Base-by-base conservation (phyloP, 1,140 invertebrate genomes). In the Drosophila tsacasi region DNA sequence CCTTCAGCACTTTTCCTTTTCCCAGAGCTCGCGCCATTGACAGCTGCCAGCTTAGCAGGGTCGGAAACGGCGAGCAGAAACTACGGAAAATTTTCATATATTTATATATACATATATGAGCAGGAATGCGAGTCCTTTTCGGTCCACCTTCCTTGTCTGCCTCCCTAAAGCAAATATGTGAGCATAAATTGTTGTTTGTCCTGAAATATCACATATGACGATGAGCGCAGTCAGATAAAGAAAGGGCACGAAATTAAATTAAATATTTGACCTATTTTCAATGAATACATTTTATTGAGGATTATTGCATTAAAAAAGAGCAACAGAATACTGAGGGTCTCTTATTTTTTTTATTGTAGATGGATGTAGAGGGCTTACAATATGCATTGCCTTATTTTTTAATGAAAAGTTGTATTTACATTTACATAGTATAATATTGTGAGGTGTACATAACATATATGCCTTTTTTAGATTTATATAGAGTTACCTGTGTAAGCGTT, bases 31-130 rank as follows among this genome's bases (percentile, higher is more conserved):
- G 67, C 69, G 54, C 69, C 76, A 79, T 78, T 71, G 76, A 72
- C 76, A 79, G 76, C 76, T 79, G 76, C 61, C 76, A 63, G 76
- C 58, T 79, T 79, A 77, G 58, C 52, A 42, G 21, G 42, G 50
- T 25, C 23, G 58, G 65, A 42, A 55, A 69, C 17, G 23, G 17
- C n/a, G 21, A 37, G 42, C 44, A 35, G 44, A 42, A 73, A 39
- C 68, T 73, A 42, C 44, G 47, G 42, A 49, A 69, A 62, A 71
- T 55, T 78, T 59, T 44, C 76, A 50, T 68, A 78, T 54, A 52
- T 68, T 50, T 54, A 54, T 39, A 39, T 39, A 37, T 17, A 37
- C 2, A 54, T 54, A 37, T 76, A 47, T 27, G 35, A 39, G 30
- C 19, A 19, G 66, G 40, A 30, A 27, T 23, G n/a, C n/a, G 35